phyloP scores from a whole-genome alignment of 2,113 vertebrate genomes.

The Phainopepla nitens region DNA sequence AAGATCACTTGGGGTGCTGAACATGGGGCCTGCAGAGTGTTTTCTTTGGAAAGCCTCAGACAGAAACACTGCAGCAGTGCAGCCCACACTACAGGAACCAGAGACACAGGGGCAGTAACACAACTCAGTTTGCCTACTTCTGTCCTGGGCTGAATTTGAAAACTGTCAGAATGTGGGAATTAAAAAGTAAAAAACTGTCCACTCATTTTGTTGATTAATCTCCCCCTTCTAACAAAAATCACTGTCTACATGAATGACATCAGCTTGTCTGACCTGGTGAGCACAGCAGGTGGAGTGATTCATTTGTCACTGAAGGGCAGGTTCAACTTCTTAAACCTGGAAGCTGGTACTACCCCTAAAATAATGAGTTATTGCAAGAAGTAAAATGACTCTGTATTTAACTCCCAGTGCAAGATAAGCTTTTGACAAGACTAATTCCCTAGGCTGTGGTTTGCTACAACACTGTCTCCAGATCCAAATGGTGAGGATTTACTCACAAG shows the following conservation, averaged over 20 bases:
- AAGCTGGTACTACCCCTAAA: neutral
- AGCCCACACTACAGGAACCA: neutral
- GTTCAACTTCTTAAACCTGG: neutral
- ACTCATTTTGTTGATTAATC: neutral
- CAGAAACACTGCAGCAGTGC: neutral
- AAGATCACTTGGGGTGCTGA: neutral
- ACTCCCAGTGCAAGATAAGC: neutral
- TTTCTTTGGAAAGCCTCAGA: neutral
- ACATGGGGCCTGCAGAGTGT: too few species aligned
- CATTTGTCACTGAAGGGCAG: neutral
- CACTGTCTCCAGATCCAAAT: neutral
- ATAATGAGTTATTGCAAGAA: neutral
- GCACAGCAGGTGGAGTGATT: neutral
- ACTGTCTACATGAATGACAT: neutral
- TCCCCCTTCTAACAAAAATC: neutral
- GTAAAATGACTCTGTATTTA: neutral
- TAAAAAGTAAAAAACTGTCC: neutral
- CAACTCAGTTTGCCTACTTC: neutral
- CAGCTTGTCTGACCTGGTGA: neutral
- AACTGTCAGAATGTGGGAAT: neutral
- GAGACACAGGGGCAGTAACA: neutral
- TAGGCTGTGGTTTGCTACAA: neutral
- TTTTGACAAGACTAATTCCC: conserved; percentile 1
- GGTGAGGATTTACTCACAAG: neutral
- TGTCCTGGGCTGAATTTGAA: neutral